These are phyloP conservation scores for Boulengerochromis microlepis DNA, from an alignment of 2,113 vertebrate genomes.

Conservation along the genomic window DNA sequence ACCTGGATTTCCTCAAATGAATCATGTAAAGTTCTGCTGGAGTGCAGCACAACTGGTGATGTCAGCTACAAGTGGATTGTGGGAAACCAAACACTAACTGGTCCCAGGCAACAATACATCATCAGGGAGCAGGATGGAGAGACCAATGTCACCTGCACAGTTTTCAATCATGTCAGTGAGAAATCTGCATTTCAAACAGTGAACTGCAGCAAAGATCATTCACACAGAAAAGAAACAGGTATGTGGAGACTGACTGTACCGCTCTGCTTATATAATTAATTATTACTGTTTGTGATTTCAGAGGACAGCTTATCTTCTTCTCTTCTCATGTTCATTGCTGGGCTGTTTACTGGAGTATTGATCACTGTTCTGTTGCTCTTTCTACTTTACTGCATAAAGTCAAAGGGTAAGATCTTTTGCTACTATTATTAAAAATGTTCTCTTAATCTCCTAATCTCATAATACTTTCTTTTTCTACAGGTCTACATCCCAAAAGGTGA, in stretches of 20 bases:
- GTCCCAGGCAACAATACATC: not conserved
- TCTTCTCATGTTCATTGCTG: accelerated
- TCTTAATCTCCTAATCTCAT: not conserved
- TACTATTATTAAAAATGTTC: not conserved
- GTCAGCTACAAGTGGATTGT: constrained; percentile 23
- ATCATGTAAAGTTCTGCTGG: constrained; percentile 5
- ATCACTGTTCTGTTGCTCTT: not conserved
- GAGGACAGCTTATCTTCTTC: not conserved
- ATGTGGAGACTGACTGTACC: not conserved
- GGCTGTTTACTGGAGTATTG: not conserved
- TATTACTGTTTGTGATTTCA: not conserved
- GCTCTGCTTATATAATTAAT: not conserved
- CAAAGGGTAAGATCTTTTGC: not conserved
- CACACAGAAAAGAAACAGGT: not conserved
- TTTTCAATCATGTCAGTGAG: accelerated
- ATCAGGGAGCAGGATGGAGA: not conserved
- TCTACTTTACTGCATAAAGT: not conserved
- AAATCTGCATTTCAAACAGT: no score
- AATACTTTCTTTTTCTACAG: not conserved
- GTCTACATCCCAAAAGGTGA: not conserved
- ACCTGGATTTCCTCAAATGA: accelerated
- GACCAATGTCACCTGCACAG: not conserved
- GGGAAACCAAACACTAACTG: not conserved
- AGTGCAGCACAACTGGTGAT: not conserved
- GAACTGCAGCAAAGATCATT: no score